Base-by-base conservation (phyloP, 2,797 vertebrate species). In the Chaunax sp. region DNA sequence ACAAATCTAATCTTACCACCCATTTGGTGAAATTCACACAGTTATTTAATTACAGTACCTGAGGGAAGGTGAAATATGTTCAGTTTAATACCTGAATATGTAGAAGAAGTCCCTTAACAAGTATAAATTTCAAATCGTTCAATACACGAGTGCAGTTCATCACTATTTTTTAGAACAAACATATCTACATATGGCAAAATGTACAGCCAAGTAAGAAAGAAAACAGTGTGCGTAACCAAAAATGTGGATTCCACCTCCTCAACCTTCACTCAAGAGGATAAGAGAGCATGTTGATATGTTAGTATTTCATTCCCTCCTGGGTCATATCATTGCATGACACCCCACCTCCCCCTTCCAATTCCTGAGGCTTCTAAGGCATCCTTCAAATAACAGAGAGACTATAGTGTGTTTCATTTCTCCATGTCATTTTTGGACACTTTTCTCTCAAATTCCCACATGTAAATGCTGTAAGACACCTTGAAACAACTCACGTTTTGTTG, bases 171-270 rank as follows among this genome's bases (percentile, higher is more conserved):
- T 63, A 64, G 20, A 73, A 22, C 40, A 80, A 81, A 77, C 40
- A 78, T 49, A 75, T 82, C 65, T 69, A 47, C 77, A 70, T 35
- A 46, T 51, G 49, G 56, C 50, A 55, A 74, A 80, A 75, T 66
- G 61, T 72, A 63, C 41, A 30, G 80, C 69, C 75, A 86, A 85
- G 76, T 60, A 59, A 71, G 37, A 85, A 70, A 58, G 61, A 82
- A 90, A 90, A 87, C 75, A 81, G 28, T 33, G 26, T 30, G 69
- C 76, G 82, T 65, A 85, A 89, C 80, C 65, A 53, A 78, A 91
- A 70, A 41, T 69, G 13, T 66, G 60, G 41, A 74, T 57, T 66
- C 76, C 71, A 78, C 72, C 37, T 41, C 52, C 49, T 77, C 77
- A 56, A 16, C 43, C 50, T 41, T 50, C 47, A 57, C 80, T 64